phyloP scores from a whole-genome alignment of 2,888 invertebrate genomes.

The Clepsis dumicolana region DNA sequence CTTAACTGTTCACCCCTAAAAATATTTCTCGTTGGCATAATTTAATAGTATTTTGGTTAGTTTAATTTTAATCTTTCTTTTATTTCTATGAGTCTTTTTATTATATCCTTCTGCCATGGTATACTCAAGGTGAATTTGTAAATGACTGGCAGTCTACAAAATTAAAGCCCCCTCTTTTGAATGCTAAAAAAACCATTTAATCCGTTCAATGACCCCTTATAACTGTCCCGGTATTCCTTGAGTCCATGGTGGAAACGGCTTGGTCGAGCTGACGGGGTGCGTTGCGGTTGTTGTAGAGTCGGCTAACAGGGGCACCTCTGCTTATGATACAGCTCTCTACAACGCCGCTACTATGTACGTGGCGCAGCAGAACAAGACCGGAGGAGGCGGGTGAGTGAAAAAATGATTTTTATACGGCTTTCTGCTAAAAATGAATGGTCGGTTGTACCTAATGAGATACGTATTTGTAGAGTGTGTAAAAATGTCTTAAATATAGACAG shows the following conservation, averaged over 20 bases:
- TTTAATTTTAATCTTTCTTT: conserved; percentile 25
- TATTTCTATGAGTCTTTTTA: conserved; percentile 29
- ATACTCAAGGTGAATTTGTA: conserved; percentile 30
- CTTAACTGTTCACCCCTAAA: conserved; percentile 1
- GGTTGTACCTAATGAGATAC: too few relatives aligned
- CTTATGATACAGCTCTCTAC: conserved; percentile 98
- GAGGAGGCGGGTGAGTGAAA: conserved; percentile 75
- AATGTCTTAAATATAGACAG: too few relatives aligned
- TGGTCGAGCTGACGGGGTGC: conserved; percentile 37
- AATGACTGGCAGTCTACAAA: neutral
- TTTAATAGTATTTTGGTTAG: conserved; percentile 28
- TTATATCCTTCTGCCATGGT: conserved; percentile 35
- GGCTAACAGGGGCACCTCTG: conserved; percentile 91
- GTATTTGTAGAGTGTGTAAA: too few relatives aligned
- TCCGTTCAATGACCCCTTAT: too few relatives aligned
- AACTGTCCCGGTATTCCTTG: conserved; percentile 20
- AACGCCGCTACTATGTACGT: conserved; percentile 98
- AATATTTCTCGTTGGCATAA: conserved; percentile 25
- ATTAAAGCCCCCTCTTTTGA: too few relatives aligned
- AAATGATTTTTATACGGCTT: neutral
- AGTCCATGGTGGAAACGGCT: conserved; percentile 40
- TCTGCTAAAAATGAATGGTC: neutral
- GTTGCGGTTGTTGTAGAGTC: conserved; percentile 65
- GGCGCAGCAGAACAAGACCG: conserved; percentile 90
- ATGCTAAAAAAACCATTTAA: too few relatives aligned